Evolutionary conservation across 1,140 invertebrate genomes (phyloP).

Genomic region (Temnothorax nylanderi): DNA sequence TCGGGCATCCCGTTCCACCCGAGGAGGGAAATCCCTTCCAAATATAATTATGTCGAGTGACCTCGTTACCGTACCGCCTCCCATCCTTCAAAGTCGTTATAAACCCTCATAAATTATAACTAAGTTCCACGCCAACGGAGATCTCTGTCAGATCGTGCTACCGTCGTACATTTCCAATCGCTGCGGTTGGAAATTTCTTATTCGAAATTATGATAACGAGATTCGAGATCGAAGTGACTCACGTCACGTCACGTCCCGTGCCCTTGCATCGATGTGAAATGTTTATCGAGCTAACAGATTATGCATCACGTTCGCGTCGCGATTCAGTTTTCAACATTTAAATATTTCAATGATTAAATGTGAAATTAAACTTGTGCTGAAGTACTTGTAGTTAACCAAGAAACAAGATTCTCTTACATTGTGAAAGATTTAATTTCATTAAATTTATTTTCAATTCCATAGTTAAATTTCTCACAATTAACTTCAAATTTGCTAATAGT

Average conservation of each 20-base stretch:
- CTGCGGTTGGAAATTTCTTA: slow-evolving; percentile 13
- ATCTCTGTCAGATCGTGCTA: slow-evolving; percentile 52
- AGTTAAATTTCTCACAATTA: not conserved
- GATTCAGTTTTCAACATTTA: not conserved
- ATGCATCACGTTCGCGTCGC: not conserved
- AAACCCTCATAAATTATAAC: slow-evolving; percentile 58
- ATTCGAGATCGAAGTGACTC: slow-evolving; percentile 18
- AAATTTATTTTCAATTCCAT: not conserved
- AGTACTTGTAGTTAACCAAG: not conserved
- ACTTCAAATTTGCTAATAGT: not conserved
- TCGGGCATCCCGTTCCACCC: slow-evolving; percentile 27
- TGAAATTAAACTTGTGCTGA: not conserved
- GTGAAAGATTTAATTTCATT: not conserved
- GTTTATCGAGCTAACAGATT: slow-evolving; percentile 5
- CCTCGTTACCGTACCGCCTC: slow-evolving; percentile 63
- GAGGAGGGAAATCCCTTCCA: slow-evolving; percentile 65
- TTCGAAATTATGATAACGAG: slow-evolving; percentile 53
- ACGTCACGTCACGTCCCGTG: not conserved
- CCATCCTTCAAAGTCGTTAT: slow-evolving; percentile 66
- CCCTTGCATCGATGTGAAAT: not conserved
- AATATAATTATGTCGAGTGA: slow-evolving; percentile 68
- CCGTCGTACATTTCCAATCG: slow-evolving; percentile 35
- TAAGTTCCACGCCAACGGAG: slow-evolving; percentile 45
- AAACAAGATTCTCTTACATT: not conserved
- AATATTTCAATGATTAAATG: not conserved